These are phyloP conservation scores for Cyprinus carpio DNA, from an alignment of 2,113 vertebrate genomes.

Conservation along the genomic window DNA sequence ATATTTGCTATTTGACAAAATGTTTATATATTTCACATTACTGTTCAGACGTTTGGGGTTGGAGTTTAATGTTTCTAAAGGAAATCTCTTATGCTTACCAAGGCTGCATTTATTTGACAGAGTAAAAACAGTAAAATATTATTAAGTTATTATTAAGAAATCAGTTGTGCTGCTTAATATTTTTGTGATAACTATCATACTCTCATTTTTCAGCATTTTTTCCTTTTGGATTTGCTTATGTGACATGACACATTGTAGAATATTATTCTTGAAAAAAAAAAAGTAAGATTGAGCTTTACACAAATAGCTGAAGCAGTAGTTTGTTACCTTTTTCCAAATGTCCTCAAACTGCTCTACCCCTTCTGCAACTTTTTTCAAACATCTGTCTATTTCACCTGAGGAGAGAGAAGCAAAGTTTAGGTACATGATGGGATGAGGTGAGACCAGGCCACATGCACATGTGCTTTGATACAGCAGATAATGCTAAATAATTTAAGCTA, in stretches of 20 bases:
- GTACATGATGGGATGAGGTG: background rate
- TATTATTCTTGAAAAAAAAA: background rate
- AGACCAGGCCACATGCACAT: background rate
- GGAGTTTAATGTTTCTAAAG: too few species aligned
- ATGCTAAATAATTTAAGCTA: background rate
- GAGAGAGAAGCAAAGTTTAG: slow-evolving; percentile 10
- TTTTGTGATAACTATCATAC: too few species aligned
- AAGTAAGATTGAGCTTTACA: background rate
- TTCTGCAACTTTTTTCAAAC: slow-evolving; percentile 85
- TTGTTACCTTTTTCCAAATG: slow-evolving; percentile 83
- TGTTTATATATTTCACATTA: too few species aligned
- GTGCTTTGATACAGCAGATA: background rate
- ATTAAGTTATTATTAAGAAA: background rate
- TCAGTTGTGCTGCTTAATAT: background rate
- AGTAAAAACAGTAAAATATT: background rate
- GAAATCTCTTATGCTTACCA: too few species aligned
- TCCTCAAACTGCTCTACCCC: slow-evolving; percentile 85
- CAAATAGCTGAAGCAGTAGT: background rate
- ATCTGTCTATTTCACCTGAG: slow-evolving; percentile 85
- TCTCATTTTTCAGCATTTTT: background rate
- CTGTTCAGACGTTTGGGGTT: too few species aligned
- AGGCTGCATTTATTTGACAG: too few species aligned
- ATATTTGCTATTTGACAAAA: background rate
- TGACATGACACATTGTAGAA: background rate
- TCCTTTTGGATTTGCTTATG: too few species aligned